A percentile compares a stretch with the other conserved stretches of the same genome.
These are phyloP conservation scores for Litocranius walleri DNA, from an alignment of 2,113 vertebrate species.

Conservation along the genomic window DNA sequence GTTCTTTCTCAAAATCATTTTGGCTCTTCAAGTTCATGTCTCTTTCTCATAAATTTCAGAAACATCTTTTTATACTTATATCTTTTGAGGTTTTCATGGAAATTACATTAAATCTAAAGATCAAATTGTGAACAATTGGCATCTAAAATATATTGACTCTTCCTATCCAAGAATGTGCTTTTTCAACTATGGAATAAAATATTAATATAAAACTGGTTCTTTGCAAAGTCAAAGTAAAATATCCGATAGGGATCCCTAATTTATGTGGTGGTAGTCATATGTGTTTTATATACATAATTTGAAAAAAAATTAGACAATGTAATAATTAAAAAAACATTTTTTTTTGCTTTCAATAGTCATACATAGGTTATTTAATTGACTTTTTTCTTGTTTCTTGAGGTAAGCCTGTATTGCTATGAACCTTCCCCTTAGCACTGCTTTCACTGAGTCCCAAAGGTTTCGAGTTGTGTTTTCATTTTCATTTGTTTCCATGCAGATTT, in stretches of 20 bases:
- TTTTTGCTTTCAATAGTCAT: background rate
- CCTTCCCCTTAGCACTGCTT: background rate
- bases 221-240: background rate
- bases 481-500: background rate
- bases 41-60: background rate
- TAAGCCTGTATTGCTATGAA: background rate
- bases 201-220: background rate
- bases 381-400: background rate
- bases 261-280: background rate
- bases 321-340: background rate
- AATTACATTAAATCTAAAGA: background rate
- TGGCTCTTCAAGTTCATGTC: background rate
- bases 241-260: no score
- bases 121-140: background rate
- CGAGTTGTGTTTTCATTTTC: background rate
- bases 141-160: background rate
- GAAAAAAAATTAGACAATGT: background rate
- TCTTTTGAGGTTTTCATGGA: background rate
- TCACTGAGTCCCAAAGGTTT: background rate
- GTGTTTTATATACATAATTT: background rate
- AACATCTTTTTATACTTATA: background rate
- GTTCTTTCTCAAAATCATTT: background rate
- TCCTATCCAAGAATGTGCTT: background rate
- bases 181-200: background rate
- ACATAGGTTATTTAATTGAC: background rate